A percentile compares a stretch with the other conserved stretches of the same genome.
Evolutionary conservation across 2,797 vertebrate species (phyloP).

Genomic region (Pseudochirops cupreus): DNA sequence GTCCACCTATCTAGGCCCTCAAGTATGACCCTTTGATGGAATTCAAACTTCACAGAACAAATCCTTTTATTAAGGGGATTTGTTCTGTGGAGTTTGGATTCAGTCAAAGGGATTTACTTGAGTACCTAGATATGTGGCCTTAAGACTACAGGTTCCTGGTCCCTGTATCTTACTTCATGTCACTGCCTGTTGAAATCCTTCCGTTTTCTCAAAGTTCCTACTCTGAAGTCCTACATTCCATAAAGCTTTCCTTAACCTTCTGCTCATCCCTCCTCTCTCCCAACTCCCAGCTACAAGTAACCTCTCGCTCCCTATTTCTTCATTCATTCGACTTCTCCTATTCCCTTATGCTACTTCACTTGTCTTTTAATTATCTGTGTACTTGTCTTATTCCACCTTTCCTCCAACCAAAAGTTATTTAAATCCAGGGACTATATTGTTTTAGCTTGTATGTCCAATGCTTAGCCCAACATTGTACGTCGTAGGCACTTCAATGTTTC

Average conservation of each 20-base stretch:
- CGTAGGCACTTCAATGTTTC: background rate
- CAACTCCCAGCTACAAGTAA: background rate
- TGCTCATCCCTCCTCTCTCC: background rate
- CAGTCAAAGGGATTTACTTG: no score
- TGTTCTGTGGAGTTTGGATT: no score
- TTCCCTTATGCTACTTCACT: background rate
- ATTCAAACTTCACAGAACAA: no score
- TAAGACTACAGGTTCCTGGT: no score
- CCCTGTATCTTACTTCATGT: background rate
- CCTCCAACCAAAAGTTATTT: background rate
- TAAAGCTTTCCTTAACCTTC: background rate
- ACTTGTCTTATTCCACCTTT: background rate
- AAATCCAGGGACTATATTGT: background rate
- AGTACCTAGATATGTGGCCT: no score
- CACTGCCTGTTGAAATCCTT: background rate
- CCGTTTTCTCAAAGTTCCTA: background rate
- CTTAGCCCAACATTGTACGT: background rate
- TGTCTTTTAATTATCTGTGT: background rate
- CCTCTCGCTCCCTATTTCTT: background rate
- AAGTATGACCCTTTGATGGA: no score
- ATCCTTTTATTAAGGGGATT: no score
- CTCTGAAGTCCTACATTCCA: background rate
- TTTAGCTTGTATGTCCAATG: background rate
- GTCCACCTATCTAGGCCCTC: no score
- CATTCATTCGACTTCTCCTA: background rate